Conservation (phyloP, 2,888 invertebrate genomes). For the Baronia brevicornis region DNA sequence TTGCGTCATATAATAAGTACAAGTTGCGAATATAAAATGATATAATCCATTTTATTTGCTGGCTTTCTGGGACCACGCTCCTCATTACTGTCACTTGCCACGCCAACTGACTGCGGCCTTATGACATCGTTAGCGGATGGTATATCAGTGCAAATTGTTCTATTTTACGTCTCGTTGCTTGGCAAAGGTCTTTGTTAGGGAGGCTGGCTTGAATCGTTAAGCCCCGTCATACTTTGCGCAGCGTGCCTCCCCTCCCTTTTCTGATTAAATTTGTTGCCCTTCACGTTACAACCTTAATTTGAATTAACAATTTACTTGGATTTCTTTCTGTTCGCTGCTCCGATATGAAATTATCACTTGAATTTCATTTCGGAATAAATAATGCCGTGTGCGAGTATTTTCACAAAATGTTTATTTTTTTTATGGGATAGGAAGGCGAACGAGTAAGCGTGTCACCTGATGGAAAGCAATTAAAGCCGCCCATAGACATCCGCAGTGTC, state of each 20-base stretch:
- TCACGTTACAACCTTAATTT: conserved; percentile 14
- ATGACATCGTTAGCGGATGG: conserved; percentile 19
- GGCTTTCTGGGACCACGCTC: conserved; percentile 3
- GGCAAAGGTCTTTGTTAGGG: conserved; percentile 15
- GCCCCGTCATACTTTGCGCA: conserved; percentile 12
- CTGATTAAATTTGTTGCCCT: conserved; percentile 14
- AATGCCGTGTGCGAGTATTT: too few species aligned
- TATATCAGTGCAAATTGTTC: conserved; percentile 21
- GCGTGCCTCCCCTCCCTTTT: conserved; percentile 9
- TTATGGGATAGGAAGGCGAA: too few species aligned
- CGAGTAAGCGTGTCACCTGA: too few species aligned
- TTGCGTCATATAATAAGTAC: conserved; percentile 5
- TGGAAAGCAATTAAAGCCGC: too few species aligned
- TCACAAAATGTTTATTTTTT: too few species aligned
- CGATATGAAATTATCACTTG: background rate
- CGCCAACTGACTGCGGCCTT: conserved; percentile 13
- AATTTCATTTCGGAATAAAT: conserved; percentile 2
- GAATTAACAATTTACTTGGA: conserved; percentile 5
- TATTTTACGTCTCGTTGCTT: conserved; percentile 19
- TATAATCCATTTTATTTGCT: conserved; percentile 1
- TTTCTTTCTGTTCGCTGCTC: conserved; percentile 1
- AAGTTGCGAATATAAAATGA: conserved; percentile 7
- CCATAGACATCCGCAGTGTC: too few species aligned
- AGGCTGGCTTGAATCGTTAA: conserved; percentile 10
- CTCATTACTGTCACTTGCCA: conserved; percentile 20